phyloP scores from a whole-genome alignment of 2,888 invertebrate species.

The Homarus gammarus region DNA sequence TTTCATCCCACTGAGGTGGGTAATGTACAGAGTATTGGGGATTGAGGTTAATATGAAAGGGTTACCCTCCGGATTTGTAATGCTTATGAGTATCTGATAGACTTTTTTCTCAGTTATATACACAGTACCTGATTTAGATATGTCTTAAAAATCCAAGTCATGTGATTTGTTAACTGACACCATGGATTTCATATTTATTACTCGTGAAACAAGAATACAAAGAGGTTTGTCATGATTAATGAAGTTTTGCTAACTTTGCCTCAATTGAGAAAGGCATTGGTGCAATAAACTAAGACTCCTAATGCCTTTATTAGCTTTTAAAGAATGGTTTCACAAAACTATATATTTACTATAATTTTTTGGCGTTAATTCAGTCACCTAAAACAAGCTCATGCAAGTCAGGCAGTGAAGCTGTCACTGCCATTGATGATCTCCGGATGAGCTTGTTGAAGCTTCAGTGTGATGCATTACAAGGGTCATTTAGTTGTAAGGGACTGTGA shows the following conservation, averaged over 20 bases:
- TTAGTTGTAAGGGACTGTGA: constrained; percentile 42
- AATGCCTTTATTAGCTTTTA: constrained; percentile 21
- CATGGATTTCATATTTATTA: not conserved
- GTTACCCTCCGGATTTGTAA: not conserved
- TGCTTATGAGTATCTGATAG: not conserved
- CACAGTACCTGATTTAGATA: not conserved
- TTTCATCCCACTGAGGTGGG: not conserved
- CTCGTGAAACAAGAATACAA: not conserved
- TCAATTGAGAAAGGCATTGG: not conserved
- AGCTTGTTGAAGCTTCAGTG: constrained; percentile 45
- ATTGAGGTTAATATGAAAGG: constrained; percentile 1
- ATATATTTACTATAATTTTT: constrained; percentile 21
- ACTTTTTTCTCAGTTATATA: not conserved
- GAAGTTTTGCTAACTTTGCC: not conserved
- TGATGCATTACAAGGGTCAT: constrained; percentile 43
- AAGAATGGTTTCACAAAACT: not conserved
- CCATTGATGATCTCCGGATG: constrained; percentile 16
- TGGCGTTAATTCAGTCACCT: not conserved
- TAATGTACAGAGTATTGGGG: constrained; percentile 1
- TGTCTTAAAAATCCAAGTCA: not conserved
- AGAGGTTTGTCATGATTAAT: not conserved
- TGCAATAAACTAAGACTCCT: constrained; percentile 5
- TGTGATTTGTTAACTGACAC: not conserved
- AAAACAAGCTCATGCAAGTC: constrained; percentile 44
- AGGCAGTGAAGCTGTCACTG: constrained; percentile 11